Evolutionary conservation across 2,888 invertebrate species (phyloP).

Genomic region (Thymelicus sylvestris): DNA sequence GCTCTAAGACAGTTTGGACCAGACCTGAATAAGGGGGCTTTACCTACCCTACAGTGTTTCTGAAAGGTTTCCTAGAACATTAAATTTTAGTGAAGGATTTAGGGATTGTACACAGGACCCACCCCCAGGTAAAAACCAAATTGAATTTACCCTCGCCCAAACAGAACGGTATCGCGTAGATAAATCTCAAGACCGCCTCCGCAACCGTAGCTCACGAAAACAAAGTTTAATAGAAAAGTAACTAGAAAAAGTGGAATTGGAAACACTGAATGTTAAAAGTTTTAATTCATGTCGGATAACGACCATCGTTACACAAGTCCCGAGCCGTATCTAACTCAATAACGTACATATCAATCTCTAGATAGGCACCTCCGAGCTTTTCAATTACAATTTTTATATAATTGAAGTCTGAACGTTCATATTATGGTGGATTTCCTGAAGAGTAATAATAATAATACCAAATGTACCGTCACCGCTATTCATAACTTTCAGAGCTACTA

Average conservation of each 20-base stretch:
- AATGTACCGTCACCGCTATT: no score
- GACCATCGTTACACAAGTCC: constrained; percentile 24
- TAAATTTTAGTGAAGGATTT: constrained; percentile 17
- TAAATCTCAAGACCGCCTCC: constrained; percentile 77
- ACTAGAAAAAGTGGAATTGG: constrained; percentile 76
- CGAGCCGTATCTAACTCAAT: constrained; percentile 3
- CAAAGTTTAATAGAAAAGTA: constrained; percentile 82
- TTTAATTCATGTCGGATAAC: constrained; percentile 60
- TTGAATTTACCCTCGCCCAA: constrained; percentile 79
- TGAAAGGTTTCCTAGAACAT: constrained; percentile 17
- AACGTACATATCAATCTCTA: constrained; percentile 1
- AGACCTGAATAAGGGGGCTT: no score
- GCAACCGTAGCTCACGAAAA: constrained; percentile 70
- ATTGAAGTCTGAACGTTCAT: no score
- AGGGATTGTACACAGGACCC: constrained; percentile 9
- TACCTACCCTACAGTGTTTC: neutral
- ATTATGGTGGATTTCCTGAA: no score
- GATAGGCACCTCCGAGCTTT: neutral
- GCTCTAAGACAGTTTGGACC: no score
- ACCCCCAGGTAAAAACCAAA: constrained; percentile 82
- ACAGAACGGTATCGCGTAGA: constrained; percentile 79
- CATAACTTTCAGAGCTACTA: no score
- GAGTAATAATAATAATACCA: no score
- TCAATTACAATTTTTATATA: no score
- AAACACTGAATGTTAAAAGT: constrained; percentile 73